A percentile compares a stretch with the other conserved stretches of the same genome.
phyloP scores from a whole-genome alignment of 2,113 vertebrate species.

The Alouatta palliata region DNA sequence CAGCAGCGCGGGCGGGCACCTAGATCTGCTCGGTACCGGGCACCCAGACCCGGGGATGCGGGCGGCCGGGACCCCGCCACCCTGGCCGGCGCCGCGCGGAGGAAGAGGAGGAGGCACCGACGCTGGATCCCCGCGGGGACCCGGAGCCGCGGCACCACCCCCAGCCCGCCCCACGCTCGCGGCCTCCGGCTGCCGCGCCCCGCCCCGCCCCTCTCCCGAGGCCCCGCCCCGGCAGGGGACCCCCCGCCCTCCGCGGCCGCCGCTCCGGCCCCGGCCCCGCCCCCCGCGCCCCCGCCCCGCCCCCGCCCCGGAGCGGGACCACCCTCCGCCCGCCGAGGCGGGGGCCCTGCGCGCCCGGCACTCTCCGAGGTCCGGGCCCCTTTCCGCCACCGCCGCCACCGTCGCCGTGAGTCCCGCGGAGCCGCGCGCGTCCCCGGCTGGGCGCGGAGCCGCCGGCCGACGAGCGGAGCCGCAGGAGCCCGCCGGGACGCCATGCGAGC shows the following conservation, averaged over 20 bases:
- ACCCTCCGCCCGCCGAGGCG: neutral
- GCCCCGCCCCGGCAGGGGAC: constrained; percentile 31
- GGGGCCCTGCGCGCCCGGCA: neutral
- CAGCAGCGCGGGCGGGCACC: neutral
- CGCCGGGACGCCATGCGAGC: constrained; percentile 63
- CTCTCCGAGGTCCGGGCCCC: neutral
- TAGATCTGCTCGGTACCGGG: neutral
- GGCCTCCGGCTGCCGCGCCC: neutral
- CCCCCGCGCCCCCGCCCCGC: neutral
- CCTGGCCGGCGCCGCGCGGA: fast-evolving
- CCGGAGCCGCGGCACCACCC: neutral
- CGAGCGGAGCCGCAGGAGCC: constrained; percentile 29
- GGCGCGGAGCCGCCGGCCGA: neutral
- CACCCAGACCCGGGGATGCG: neutral
- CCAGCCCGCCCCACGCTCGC: neutral
- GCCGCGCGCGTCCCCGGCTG: constrained; percentile 26
- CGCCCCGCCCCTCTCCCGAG: neutral
- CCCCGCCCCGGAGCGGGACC: constrained; percentile 49
- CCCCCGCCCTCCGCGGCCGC: neutral
- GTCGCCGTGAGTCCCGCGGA: neutral
- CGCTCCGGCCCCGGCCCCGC: neutral
- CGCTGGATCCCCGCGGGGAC: neutral
- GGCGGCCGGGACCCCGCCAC: neutral
- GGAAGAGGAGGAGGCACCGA: neutral
- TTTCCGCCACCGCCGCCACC: neutral